Base-by-base conservation (phyloP, 1,140 invertebrate genomes). In the Bathynomus jamesi region DNA sequence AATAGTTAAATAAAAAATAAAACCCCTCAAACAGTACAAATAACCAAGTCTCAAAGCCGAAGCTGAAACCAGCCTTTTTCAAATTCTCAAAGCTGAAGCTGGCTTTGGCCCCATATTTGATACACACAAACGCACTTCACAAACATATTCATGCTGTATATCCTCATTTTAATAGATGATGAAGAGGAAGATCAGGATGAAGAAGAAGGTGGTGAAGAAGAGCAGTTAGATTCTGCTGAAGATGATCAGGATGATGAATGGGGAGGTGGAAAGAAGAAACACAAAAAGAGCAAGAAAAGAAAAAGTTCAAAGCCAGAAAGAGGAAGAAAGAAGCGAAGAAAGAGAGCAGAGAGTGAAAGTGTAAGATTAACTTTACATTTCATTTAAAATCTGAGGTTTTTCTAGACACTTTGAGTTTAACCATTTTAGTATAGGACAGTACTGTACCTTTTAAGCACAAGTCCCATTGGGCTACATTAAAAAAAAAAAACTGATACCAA, bases 271-370 rank as follows among this genome's bases (percentile, higher is more conserved):
- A 76, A 76, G n/a, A 31, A 72, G 21, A 78, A 75, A 25, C 60
- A 70, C 82, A 93, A 93, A 79, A 94, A 94, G 79, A 92, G 91
- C 4, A 95, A 95, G 81, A 95, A 95, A 81, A 87, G 93, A 78
- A 94, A 94, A 85, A 90, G 90, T 25, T 86, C 89, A 77, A 89
- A 91, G 76, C 92, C 93, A 79, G 90, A 92, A 70, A 92, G 93
- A 79, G 94, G 93, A 79, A 91, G 91, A 30, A 93, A 93, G 82
- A 93, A 93, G 81, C 91, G 92, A 81, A 95, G 95, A 85, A 93
- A 93, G 85, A 91, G 91, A 84, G 78, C 81, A 83, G 93, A 95
- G 77, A 94, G 91, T 83, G 92, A 89, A 78, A 78, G 74, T 69
- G 76, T 76, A 63, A 75, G 71, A 31, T 29, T 17, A 27, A 65